These are phyloP conservation scores for Tetranychus piercei DNA, from an alignment of 2,888 invertebrate species.

Conservation along the genomic window DNA sequence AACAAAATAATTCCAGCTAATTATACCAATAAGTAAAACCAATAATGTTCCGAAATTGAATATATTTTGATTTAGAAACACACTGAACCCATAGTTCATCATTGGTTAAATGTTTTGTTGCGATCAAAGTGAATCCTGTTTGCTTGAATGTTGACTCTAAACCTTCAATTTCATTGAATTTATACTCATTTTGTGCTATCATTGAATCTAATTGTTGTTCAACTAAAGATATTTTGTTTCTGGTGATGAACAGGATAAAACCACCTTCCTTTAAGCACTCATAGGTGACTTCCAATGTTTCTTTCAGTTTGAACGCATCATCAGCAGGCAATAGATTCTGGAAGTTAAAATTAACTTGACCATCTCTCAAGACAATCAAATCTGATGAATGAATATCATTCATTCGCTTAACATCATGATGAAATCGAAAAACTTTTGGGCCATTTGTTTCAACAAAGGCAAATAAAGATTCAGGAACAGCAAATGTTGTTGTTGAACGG, in stretches of 20 bases:
- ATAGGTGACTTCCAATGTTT: background rate
- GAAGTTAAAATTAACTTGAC: background rate
- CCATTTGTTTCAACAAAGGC: background rate
- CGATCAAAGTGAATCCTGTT: background rate
- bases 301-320: background rate
- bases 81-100: too few relatives aligned
- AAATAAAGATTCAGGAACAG: background rate
- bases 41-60: too few relatives aligned
- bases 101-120: background rate
- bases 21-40: too few relatives aligned
- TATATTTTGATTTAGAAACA: too few relatives aligned
- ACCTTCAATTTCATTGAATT: background rate
- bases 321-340: background rate
- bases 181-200: background rate
- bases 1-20: too few relatives aligned
- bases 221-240: background rate
- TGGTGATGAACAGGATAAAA: constrained; percentile 2
- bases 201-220: constrained; percentile 9
- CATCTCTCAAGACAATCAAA: background rate
- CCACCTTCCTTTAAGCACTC: constrained; percentile 8
- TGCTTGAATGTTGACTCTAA: background rate
- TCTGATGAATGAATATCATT: background rate
- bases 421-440: background rate
- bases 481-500: background rate
- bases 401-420: background rate